A percentile compares a stretch with the other conserved stretches of the same genome.
Evolutionary conservation across 1,140 invertebrate genomes (phyloP).

Genomic region (Rhysida immarginata): DNA sequence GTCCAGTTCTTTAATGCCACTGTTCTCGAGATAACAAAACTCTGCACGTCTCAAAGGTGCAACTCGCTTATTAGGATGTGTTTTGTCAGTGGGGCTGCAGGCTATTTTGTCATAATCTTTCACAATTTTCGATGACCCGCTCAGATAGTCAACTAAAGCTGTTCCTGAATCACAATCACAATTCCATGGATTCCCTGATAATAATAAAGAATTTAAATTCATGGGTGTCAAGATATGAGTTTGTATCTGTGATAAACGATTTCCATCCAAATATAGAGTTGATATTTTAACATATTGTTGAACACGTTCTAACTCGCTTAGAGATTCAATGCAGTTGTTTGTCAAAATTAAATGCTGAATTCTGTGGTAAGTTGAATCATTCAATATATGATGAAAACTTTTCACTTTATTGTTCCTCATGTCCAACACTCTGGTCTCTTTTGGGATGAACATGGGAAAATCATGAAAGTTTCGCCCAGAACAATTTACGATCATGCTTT

Average conservation of each 20-base stretch:
- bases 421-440: not conserved
- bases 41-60: not conserved
- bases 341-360: not conserved
- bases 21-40: not conserved
- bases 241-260: not conserved
- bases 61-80: not conserved
- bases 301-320: not conserved
- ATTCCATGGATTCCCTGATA: not conserved
- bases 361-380: not conserved
- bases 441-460: not conserved
- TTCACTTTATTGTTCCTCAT: not conserved
- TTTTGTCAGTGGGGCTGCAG: not conserved
- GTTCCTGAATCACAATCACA: not conserved
- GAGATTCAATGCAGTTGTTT: not conserved
- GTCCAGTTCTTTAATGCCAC: not conserved
- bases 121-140: not conserved
- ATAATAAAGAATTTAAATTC: not conserved
- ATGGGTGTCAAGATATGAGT: not conserved
- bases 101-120: not conserved
- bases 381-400: not conserved
- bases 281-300: not conserved
- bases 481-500: not conserved
- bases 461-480: not conserved
- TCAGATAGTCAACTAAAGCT: not conserved
- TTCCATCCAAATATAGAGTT: not conserved